Evolutionary conservation across 2,888 invertebrate species (phyloP).

Genomic region (Trissolcus brochymenae): DNA sequence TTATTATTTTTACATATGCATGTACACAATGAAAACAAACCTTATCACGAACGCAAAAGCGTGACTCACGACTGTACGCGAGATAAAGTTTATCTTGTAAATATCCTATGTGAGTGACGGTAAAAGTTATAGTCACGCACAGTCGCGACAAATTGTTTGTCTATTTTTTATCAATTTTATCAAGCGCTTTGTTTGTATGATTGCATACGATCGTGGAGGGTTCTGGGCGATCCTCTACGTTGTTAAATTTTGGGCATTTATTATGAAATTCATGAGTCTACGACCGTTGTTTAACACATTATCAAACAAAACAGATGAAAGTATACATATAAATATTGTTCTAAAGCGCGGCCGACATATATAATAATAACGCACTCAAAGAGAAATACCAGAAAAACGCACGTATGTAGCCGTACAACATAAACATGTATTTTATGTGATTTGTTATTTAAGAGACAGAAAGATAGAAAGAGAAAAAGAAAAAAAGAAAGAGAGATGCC

Average conservation of each 20-base stretch:
- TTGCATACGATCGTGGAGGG: conserved; percentile 10
- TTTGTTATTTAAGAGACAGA: conserved; percentile 46
- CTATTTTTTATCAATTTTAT: conserved; percentile 3
- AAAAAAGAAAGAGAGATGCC: conserved; percentile 25
- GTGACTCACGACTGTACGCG: conserved; percentile 1
- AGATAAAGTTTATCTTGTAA: conserved; percentile 32
- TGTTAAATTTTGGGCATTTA: conserved; percentile 14
- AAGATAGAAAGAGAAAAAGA: conserved; percentile 36
- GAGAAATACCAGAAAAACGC: conserved; percentile 21
- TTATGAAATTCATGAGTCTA: conserved; percentile 29
- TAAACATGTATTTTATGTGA: conserved; percentile 55
- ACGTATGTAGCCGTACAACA: conserved; percentile 52
- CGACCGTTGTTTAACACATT: conserved; percentile 34
- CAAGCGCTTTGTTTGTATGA: conserved; percentile 34
- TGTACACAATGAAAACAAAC: background rate
- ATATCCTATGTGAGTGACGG: conserved; percentile 17
- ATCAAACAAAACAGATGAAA: conserved; percentile 44
- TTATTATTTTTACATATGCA: conserved; percentile 8
- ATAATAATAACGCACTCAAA: conserved; percentile 49
- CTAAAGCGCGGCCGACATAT: conserved; percentile 46
- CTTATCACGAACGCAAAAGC: conserved; percentile 7
- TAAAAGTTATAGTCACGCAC: conserved; percentile 18
- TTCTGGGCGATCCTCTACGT: background rate
- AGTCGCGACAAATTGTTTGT: background rate
- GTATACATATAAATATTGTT: conserved; percentile 25